phyloP scores from a whole-genome alignment of 1,140 invertebrate species.

The Anoplolepis gracilipes region DNA sequence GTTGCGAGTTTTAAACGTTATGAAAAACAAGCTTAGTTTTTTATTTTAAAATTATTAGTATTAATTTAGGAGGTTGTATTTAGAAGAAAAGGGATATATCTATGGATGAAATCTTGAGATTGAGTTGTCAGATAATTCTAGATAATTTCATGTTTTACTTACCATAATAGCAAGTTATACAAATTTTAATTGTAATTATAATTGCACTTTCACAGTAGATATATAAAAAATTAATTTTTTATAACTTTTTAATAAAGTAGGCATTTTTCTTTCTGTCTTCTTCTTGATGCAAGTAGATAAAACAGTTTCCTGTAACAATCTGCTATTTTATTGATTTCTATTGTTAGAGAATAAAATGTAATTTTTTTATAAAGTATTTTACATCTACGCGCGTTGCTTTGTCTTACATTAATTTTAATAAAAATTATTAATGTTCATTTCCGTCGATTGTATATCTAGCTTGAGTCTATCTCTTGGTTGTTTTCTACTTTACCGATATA shows the following conservation, averaged over 20 bases:
- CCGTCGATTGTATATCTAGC: not conserved
- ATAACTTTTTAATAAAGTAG: not conserved
- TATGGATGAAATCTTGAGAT: not conserved
- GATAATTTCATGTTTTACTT: not conserved
- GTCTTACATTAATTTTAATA: not conserved
- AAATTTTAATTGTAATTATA: constrained; percentile 11
- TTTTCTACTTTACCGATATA: constrained; percentile 44
- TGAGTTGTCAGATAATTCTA: not conserved
- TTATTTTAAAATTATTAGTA: not conserved
- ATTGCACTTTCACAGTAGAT: not conserved
- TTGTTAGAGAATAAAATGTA: not conserved
- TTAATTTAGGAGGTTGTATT: not conserved
- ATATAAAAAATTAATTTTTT: not conserved
- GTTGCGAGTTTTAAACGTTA: not conserved
- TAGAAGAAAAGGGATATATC: not conserved
- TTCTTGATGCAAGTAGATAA: constrained; percentile 2
- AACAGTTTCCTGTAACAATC: constrained; percentile 26
- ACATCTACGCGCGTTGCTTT: not conserved
- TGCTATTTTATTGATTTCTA: not conserved
- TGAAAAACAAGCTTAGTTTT: not conserved
- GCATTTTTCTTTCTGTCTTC: not conserved
- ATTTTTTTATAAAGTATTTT: not conserved
- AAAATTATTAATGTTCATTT: constrained; percentile 18
- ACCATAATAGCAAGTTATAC: not conserved
- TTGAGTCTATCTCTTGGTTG: not conserved